phyloP scores from a whole-genome alignment of 1,140 invertebrate genomes.

The Drosophila insularis region DNA sequence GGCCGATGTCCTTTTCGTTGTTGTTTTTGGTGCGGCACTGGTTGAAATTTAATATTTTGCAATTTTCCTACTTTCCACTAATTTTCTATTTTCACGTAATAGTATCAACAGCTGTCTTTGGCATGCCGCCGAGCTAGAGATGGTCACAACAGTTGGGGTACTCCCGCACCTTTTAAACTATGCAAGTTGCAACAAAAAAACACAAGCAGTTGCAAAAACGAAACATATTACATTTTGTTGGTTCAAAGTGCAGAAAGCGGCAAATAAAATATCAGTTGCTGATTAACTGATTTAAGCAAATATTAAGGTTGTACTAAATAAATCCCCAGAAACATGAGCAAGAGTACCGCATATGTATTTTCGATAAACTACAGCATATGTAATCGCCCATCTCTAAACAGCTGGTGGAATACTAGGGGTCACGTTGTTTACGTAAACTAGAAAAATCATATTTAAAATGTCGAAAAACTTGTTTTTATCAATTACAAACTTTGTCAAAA shows the following conservation, averaged over 20 bases:
- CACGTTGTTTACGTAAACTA: constrained; percentile 49
- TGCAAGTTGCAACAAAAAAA: too few species aligned
- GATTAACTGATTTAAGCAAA: too few species aligned
- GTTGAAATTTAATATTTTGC: constrained; percentile 48
- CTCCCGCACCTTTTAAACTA: too few species aligned
- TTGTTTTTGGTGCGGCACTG: constrained; percentile 9
- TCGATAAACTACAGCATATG: not conserved
- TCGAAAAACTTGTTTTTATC: constrained; percentile 54
- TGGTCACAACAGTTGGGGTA: not conserved
- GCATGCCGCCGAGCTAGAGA: constrained; percentile 28
- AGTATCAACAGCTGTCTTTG: constrained; percentile 26
- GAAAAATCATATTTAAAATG: constrained; percentile 34
- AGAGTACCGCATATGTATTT: not conserved
- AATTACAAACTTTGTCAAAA: constrained; percentile 51
- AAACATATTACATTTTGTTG: too few species aligned
- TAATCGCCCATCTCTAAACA: constrained; percentile 20
- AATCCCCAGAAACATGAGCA: too few species aligned
- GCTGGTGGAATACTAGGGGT: not conserved
- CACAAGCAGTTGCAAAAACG: too few species aligned
- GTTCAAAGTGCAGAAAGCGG: too few species aligned
- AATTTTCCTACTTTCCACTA: constrained; percentile 41
- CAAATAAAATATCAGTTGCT: too few species aligned
- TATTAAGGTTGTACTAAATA: too few species aligned
- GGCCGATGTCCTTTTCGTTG: not conserved
- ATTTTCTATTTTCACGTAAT: constrained; percentile 71